These are phyloP conservation scores for Catocala nupta DNA, from an alignment of 2,888 invertebrate species.

Conservation along the genomic window DNA sequence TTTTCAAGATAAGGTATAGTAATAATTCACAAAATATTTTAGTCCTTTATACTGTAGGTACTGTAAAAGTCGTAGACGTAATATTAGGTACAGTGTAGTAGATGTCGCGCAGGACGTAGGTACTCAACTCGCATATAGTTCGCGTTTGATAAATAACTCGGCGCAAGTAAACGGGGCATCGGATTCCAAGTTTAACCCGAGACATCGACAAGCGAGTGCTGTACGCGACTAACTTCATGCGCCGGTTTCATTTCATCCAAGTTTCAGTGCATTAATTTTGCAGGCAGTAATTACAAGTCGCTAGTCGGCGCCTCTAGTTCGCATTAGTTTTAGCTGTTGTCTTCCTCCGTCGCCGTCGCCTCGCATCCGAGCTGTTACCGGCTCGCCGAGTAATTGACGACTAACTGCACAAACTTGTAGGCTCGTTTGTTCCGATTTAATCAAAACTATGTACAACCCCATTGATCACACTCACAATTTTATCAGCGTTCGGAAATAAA, in stretches of 20 bases:
- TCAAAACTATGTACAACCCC: slow-evolving; percentile 62
- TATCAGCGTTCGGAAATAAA: slow-evolving; percentile 42
- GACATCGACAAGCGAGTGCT: slow-evolving; percentile 59
- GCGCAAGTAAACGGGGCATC: slow-evolving; percentile 51
- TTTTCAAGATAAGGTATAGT: too few relatives aligned
- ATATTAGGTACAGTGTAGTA: background rate
- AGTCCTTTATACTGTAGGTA: too few relatives aligned
- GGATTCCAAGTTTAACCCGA: slow-evolving; percentile 65
- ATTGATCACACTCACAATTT: slow-evolving; percentile 27
- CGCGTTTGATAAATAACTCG: slow-evolving; percentile 48
- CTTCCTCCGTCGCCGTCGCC: slow-evolving; percentile 62
- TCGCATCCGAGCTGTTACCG: slow-evolving; percentile 68
- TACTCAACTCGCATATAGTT: slow-evolving; percentile 20
- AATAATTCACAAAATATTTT: too few relatives aligned
- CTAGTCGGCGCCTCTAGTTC: slow-evolving; percentile 79
- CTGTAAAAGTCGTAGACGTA: too few relatives aligned
- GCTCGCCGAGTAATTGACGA: slow-evolving; percentile 76
- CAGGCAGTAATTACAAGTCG: slow-evolving; percentile 85
- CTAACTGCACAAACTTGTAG: slow-evolving; percentile 73
- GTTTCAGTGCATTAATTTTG: slow-evolving; percentile 86
- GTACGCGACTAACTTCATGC: slow-evolving; percentile 72
- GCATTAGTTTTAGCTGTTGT: slow-evolving; percentile 82
- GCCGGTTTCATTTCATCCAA: slow-evolving; percentile 84
- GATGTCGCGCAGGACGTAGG: background rate
- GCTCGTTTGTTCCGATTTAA: slow-evolving; percentile 76